Evolutionary conservation across 2,888 invertebrate species (phyloP), one percentile per base, ranked within the genome.

Genomic region (Apamea monoglypha): DNA sequence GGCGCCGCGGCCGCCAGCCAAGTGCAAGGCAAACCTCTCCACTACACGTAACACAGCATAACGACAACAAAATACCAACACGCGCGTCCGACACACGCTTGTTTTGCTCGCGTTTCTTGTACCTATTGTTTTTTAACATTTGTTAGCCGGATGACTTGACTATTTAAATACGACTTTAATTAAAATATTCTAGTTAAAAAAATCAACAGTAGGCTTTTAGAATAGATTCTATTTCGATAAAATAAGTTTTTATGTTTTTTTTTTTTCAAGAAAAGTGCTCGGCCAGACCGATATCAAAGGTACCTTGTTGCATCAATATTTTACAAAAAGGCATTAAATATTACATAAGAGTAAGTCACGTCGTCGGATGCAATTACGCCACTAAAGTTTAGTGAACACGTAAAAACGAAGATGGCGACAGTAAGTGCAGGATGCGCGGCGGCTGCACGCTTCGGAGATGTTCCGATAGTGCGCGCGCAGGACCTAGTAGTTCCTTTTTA

Each of bases 1-100:
- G 71, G 84, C 84, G 78, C 85, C 79, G 76, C 84, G 86, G 72
- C 83, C 80, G 71, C 81, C 85, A 87, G 85, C 92, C 95, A 95
- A 95, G 95, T 93, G 95, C 94, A 94, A 95, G 94, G 95, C 89
- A 90, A 95, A 92, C 94, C 86, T 89, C 94, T 92, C 87, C 82
- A 75, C 81, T 76, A 84, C 87, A 94, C 95, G 95, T 96, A 94
- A 95, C 94, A 93, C 91, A 89, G 87, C 92, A 92, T 95, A 94
- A 95, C 91, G 91, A 90, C 83, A 82, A 85, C 87, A 88, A 88
- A 85, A 86, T 86, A 84, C 83, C 88, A 84, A 87, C 89, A 85
- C 85, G 85, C 83, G 85, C 87, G 68, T 72, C 64, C 71, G 64
- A 73, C 70, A 84, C 78, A 70, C 69, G 77, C 77, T 78, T 76